Percentiles rank a stretch among this genome's conserved stretches.
Conservation (phyloP, 2,888 invertebrate species). For the Scaptomyza cyrtandrae region DNA sequence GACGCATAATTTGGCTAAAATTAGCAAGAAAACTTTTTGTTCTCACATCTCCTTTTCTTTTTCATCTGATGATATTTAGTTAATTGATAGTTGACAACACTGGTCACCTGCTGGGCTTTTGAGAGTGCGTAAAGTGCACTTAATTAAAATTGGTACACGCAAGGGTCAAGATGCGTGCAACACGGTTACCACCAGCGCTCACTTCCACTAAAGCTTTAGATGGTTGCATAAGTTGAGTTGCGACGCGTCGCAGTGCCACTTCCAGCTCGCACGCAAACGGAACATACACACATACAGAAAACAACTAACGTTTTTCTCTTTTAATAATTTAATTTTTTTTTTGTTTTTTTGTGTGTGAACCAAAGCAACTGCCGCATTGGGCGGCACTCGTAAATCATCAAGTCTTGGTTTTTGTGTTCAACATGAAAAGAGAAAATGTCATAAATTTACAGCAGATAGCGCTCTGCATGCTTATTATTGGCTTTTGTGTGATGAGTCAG, state of each 20-base stretch:
- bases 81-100: not conserved
- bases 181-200: slow-evolving; percentile 22
- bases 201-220: not conserved
- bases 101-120: slow-evolving; percentile 4
- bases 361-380: slow-evolving; percentile 30
- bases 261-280: slow-evolving; percentile 53
- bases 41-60: not conserved
- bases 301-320: slow-evolving; percentile 44
- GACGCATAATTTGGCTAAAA: not conserved
- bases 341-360: slow-evolving; percentile 73
- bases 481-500: slow-evolving; percentile 3
- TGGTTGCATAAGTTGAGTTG: slow-evolving; percentile 58
- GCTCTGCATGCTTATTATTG: slow-evolving; percentile 9
- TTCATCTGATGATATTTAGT: not conserved
- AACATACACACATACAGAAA: slow-evolving; percentile 8
- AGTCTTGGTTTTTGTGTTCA: slow-evolving; percentile 23
- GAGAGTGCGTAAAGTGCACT: slow-evolving; percentile 9
- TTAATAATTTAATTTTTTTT: slow-evolving; percentile 60
- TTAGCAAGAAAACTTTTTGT: not conserved
- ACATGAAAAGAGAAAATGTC: slow-evolving; percentile 33
- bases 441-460: slow-evolving; percentile 21
- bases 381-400: slow-evolving; percentile 53
- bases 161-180: slow-evolving; percentile 44
- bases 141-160: slow-evolving; percentile 43
- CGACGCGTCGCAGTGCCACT: slow-evolving; percentile 19